These are phyloP conservation scores for Falco concolor DNA, from an alignment of 2,797 vertebrate species.

Conservation along the genomic window DNA sequence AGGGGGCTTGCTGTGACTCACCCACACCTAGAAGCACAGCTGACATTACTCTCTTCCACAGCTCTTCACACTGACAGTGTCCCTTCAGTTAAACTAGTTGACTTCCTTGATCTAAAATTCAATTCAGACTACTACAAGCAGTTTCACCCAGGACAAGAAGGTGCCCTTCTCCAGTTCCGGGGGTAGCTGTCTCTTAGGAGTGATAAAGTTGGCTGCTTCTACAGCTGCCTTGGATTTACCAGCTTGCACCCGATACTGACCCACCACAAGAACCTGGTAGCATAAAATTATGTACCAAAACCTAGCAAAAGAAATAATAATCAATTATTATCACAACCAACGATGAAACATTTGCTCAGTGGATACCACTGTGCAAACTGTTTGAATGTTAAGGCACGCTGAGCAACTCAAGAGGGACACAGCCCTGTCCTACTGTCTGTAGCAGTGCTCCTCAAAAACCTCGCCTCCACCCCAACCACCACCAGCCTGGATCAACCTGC, in stretches of 20 bases:
- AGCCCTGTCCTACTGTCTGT: neutral
- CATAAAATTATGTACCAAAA: neutral
- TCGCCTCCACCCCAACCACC: neutral
- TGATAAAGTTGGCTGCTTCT: neutral
- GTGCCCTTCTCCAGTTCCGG: neutral
- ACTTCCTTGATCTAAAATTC: neutral
- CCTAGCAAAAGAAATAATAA: neutral
- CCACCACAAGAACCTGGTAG: neutral
- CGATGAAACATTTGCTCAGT: neutral
- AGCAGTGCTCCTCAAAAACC: neutral
- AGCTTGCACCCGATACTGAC: neutral
- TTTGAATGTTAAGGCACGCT: neutral
- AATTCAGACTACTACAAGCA: neutral
- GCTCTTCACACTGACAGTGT: neutral
- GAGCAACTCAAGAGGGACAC: accelerated
- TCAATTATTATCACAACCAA: neutral
- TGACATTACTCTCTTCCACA: accelerated
- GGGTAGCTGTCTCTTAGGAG: neutral
- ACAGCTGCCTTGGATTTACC: neutral
- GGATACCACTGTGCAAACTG: neutral
- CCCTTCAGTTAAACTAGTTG: neutral
- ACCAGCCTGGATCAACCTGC: neutral
- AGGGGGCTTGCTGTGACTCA: neutral
- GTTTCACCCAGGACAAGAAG: neutral
- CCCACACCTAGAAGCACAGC: neutral